Evolutionary conservation across 1,140 invertebrate genomes (phyloP).

Genomic region (Drosophila rhopaloa): DNA sequence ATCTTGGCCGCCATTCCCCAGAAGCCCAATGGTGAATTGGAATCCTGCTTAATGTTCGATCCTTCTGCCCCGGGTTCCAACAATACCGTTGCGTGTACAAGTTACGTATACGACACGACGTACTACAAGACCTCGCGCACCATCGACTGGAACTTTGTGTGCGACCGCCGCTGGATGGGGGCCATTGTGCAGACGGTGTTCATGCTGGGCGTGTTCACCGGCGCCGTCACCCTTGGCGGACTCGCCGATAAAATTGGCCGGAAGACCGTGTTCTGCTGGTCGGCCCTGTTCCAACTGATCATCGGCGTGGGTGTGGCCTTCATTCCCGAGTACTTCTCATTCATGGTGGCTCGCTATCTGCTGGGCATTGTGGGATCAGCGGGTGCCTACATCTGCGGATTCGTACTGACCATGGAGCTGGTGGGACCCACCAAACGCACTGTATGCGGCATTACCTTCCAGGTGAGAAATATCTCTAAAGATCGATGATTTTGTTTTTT

Average conservation of each 20-base stretch:
- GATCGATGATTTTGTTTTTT: neutral
- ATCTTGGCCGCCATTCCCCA: constrained; percentile 86
- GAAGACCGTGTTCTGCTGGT: constrained; percentile 92
- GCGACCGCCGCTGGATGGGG: constrained; percentile 91
- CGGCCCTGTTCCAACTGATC: constrained; percentile 89
- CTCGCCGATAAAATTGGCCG: constrained; percentile 94
- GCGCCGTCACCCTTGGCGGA: constrained; percentile 93
- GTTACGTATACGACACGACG: constrained; percentile 90
- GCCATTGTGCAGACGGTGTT: constrained; percentile 92
- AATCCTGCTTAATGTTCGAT: constrained; percentile 87
- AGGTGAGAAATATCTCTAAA: constrained; percentile 71
- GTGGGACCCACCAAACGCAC: constrained; percentile 93
- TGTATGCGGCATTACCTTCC: constrained; percentile 92
- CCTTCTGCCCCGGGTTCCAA: constrained; percentile 81
- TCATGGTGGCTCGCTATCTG: constrained; percentile 89
- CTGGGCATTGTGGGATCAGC: constrained; percentile 93
- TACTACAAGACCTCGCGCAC: constrained; percentile 89
- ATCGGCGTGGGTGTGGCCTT: constrained; percentile 90
- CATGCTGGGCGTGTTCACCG: constrained; percentile 95
- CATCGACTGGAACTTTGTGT: constrained; percentile 95
- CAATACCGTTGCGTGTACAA: constrained; percentile 85
- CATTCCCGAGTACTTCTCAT: constrained; percentile 90
- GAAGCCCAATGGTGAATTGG: constrained; percentile 84
- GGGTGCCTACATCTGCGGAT: constrained; percentile 93
- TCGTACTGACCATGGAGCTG: constrained; percentile 94